Evolutionary conservation across 1,140 invertebrate genomes (phyloP).

Genomic region (Drosophila ambigua): DNA sequence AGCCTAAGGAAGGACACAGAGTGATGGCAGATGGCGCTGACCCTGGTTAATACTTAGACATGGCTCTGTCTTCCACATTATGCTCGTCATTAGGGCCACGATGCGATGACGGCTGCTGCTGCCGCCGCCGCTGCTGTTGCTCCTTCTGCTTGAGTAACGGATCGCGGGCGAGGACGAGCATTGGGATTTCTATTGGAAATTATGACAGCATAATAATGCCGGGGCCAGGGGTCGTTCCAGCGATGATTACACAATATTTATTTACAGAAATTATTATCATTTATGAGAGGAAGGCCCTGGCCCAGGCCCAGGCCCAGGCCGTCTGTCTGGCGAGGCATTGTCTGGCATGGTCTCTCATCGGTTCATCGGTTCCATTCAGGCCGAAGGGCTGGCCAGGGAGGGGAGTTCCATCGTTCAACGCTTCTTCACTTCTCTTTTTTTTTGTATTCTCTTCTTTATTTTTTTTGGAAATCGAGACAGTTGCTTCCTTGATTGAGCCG

Average conservation of each 20-base stretch:
- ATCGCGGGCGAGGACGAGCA: conserved; percentile 44
- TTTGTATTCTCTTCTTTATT: not conserved
- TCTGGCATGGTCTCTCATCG: conserved; percentile 12
- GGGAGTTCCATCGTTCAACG: conserved; percentile 18
- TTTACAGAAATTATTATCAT: conserved; percentile 76
- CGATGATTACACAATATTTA: conserved; percentile 77
- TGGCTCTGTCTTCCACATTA: conserved; percentile 60
- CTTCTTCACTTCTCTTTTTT: conserved; percentile 4
- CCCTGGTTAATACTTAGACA: no score
- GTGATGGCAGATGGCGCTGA: conserved; percentile 58
- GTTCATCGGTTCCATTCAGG: conserved; percentile 33
- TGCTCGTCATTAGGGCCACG: conserved; percentile 59
- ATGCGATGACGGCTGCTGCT: no score
- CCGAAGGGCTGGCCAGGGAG: not conserved
- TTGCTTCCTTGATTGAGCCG: conserved; percentile 61
- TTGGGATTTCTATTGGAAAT: conserved; percentile 67
- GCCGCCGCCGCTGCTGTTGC: conserved; percentile 25
- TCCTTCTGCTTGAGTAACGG: conserved; percentile 44
- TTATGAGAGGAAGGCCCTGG: conserved; percentile 36
- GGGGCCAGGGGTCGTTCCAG: conserved; percentile 16
- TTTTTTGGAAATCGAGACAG: conserved; percentile 65
- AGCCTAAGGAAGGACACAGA: conserved; percentile 5
- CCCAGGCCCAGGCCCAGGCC: no score
- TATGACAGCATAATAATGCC: conserved; percentile 73
- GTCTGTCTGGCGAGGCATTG: conserved; percentile 17